These are phyloP conservation scores for Manacus vitellinus DNA, from an alignment of 2,113 vertebrate species.

Conservation along the genomic window DNA sequence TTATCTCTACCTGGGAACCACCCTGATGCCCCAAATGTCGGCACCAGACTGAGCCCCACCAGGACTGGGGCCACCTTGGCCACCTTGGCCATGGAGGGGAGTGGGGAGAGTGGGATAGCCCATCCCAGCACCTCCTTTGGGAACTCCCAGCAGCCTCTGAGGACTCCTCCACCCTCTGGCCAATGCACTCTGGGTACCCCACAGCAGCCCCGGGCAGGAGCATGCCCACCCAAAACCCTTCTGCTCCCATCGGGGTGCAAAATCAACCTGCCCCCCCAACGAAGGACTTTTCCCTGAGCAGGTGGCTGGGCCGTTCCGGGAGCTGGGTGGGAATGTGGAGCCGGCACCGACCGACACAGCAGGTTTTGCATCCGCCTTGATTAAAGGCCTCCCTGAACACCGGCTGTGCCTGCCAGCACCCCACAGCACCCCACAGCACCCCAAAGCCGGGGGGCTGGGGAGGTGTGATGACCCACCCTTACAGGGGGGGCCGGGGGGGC, in stretches of 20 bases:
- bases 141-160: background rate
- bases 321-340: background rate
- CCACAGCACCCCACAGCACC: background rate
- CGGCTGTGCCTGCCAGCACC: background rate
- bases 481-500: background rate
- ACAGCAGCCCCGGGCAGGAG: background rate
- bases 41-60: background rate
- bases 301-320: background rate
- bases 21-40: background rate
- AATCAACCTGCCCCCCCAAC: background rate
- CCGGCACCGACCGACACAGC: rapidly evolving
- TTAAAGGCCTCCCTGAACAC: background rate
- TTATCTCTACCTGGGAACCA: rapidly evolving
- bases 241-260: background rate
- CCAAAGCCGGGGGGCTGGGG: background rate
- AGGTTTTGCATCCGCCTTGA: background rate
- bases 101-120: rapidly evolving
- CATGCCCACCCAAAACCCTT: background rate
- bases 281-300: background rate
- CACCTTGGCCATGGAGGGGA: background rate
- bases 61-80: background rate
- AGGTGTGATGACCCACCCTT: background rate
- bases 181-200: too few species aligned
- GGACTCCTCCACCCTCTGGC: background rate
- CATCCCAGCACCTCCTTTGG: rapidly evolving